These are phyloP conservation scores for Drosophila pectinifera DNA, from an alignment of 1,140 invertebrate species.

Conservation along the genomic window DNA sequence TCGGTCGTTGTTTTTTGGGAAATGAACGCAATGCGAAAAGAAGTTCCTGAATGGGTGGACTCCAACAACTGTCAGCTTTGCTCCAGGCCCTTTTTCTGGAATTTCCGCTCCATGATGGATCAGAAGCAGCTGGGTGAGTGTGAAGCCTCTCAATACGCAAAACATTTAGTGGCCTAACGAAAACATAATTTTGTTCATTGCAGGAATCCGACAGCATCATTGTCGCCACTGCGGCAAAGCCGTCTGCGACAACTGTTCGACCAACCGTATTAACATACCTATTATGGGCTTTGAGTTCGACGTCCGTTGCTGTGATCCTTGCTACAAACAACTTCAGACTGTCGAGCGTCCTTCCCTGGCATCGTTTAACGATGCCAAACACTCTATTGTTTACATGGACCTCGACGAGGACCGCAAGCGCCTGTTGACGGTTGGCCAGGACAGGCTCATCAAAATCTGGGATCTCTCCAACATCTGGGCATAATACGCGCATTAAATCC, in stretches of 20 bases:
- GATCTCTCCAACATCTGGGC: slow-evolving; percentile 84
- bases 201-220: slow-evolving; percentile 93
- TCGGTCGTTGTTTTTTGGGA: slow-evolving; percentile 98
- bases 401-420: slow-evolving; percentile 94
- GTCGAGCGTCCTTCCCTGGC: slow-evolving; percentile 95
- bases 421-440: slow-evolving; percentile 96
- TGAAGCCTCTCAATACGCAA: no score
- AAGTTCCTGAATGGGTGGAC: slow-evolving; percentile 98
- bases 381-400: slow-evolving; percentile 94
- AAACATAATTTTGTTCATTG: not conserved
- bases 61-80: slow-evolving; percentile 97
- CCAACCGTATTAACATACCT: slow-evolving; percentile 94
- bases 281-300: slow-evolving; percentile 99
- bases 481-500: slow-evolving; percentile 53
- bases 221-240: slow-evolving; percentile 96
- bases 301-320: slow-evolving; percentile 97
- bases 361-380: slow-evolving; percentile 97
- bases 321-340: slow-evolving; percentile 92
- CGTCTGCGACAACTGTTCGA: slow-evolving; percentile 96
- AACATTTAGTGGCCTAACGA: not conserved
- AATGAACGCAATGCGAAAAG: slow-evolving; percentile 93
- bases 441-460: slow-evolving; percentile 97
- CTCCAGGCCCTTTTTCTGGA: slow-evolving; percentile 98
- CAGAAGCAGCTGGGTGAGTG: slow-evolving; percentile 94
- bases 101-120: slow-evolving; percentile 98